Evolutionary conservation across 2,113 vertebrate genomes (phyloP).

Genomic region (Sinocyclocheilus anophthalmus): DNA sequence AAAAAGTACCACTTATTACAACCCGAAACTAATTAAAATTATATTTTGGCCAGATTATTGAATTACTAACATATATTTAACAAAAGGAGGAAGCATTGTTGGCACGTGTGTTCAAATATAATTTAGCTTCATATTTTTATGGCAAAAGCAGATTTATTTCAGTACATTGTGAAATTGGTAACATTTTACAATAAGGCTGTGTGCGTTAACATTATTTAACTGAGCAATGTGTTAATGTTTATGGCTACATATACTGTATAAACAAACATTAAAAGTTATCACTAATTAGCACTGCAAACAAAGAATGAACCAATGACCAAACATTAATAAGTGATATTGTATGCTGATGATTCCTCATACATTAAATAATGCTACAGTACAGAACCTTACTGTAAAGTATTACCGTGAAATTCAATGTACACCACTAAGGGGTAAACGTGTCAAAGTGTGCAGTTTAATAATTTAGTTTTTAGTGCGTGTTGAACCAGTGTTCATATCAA

Average conservation of each 20-base stretch:
- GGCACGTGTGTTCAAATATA: constrained; percentile 16
- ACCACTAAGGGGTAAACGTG: not conserved
- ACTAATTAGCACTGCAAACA: not conserved
- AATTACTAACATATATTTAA: constrained; percentile 3
- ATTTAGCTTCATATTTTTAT: not conserved
- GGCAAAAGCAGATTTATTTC: constrained; percentile 29
- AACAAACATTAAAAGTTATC: not conserved
- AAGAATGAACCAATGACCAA: not conserved
- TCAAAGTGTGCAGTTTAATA: not conserved
- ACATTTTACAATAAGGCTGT: constrained; percentile 13
- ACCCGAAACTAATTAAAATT: not conserved
- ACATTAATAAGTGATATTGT: not conserved
- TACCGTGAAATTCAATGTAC: not conserved
- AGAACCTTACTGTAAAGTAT: constrained; percentile 15
- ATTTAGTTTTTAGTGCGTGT: not conserved
- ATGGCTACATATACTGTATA: not conserved
- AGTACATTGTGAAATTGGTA: not conserved
- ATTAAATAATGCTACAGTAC: not conserved
- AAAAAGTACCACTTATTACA: constrained; percentile 23
- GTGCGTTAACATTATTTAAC: not conserved
- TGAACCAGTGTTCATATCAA: not conserved
- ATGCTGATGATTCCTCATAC: not conserved
- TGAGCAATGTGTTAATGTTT: not conserved
- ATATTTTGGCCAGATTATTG: constrained; percentile 7
- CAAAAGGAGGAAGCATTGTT: constrained; percentile 9